phyloP scores from a whole-genome alignment of 2,888 invertebrate genomes.

The Sicus ferrugineus region DNA sequence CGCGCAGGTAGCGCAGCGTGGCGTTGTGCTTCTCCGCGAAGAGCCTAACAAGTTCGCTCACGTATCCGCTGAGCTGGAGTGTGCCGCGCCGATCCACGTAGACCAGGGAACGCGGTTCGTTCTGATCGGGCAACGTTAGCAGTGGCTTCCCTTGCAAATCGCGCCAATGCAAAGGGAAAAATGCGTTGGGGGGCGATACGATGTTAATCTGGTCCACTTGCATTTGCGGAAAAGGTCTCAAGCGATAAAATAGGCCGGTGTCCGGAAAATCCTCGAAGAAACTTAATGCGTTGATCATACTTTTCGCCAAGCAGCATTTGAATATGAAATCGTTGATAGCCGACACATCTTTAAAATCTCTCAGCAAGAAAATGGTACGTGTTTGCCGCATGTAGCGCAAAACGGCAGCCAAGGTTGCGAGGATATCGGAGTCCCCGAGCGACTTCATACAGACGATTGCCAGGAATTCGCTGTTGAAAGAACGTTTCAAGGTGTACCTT shows the following conservation, averaged over 20 bases:
- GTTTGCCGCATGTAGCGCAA: constrained; percentile 34
- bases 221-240: constrained; percentile 30
- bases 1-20: constrained; percentile 31
- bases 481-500: neutral
- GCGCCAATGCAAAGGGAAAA: constrained; percentile 27
- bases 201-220: constrained; percentile 4
- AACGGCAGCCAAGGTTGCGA: constrained; percentile 21
- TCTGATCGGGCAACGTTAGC: constrained; percentile 37
- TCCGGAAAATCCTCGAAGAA: constrained; percentile 23
- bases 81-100: constrained; percentile 35
- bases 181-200: neutral
- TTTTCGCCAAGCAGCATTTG: neutral
- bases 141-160: constrained; percentile 28
- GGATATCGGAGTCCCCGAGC: constrained; percentile 1
- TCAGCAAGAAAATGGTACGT: constrained; percentile 18
- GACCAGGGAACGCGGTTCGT: constrained; percentile 44
- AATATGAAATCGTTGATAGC: neutral
- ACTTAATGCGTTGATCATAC: constrained; percentile 29
- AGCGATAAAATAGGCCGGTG: constrained; percentile 17
- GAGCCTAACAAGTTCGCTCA: constrained; percentile 39
- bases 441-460: constrained; percentile 3
- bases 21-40: constrained; percentile 47
- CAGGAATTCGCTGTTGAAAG: constrained; percentile 10
- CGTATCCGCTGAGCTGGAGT: constrained; percentile 41
- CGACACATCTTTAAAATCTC: neutral